Percentiles rank a stretch among this genome's conserved stretches.
phyloP scores from a whole-genome alignment of 2,797 vertebrate species.

The Chloroceryle inda region DNA sequence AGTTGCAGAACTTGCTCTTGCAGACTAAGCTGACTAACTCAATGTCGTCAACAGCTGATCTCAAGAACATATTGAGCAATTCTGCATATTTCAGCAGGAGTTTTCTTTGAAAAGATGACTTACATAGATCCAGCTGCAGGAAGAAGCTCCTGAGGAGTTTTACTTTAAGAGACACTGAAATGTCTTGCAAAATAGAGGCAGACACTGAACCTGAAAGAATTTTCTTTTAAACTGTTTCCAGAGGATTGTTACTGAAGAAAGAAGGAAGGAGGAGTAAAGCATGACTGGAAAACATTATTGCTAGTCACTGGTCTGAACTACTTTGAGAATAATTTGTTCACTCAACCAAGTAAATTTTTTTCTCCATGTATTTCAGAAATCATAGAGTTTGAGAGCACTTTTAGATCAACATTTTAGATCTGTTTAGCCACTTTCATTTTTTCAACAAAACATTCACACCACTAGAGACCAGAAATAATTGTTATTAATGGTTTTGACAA shows the following conservation, averaged over 20 bases:
- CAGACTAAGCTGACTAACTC: not conserved
- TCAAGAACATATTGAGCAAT: conserved; percentile 5
- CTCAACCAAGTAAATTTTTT: not conserved
- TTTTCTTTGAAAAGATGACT: conserved; percentile 21
- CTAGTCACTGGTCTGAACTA: not conserved
- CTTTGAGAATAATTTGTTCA: not conserved
- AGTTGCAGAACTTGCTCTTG: not conserved
- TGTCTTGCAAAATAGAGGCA: not conserved
- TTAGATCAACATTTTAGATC: not conserved
- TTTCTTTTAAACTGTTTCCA: not conserved
- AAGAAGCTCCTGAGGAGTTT: not conserved
- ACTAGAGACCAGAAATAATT: not conserved
- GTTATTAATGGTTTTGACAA: not conserved
- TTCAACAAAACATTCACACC: not conserved
- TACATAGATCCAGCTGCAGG: not conserved
- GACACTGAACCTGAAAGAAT: not conserved
- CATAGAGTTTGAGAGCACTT: not conserved
- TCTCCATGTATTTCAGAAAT: not conserved
- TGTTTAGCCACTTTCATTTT: not conserved
- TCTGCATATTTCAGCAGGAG: conserved; percentile 7
- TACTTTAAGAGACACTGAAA: not conserved
- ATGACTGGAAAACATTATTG: not conserved
- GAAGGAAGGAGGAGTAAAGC: not conserved
- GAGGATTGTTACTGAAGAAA: not conserved
- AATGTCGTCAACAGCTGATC: not conserved